Evolutionary conservation across 1,140 invertebrate species (phyloP), one percentile per base, ranked within the genome.

Genomic region (Halictus rubicundus): DNA sequence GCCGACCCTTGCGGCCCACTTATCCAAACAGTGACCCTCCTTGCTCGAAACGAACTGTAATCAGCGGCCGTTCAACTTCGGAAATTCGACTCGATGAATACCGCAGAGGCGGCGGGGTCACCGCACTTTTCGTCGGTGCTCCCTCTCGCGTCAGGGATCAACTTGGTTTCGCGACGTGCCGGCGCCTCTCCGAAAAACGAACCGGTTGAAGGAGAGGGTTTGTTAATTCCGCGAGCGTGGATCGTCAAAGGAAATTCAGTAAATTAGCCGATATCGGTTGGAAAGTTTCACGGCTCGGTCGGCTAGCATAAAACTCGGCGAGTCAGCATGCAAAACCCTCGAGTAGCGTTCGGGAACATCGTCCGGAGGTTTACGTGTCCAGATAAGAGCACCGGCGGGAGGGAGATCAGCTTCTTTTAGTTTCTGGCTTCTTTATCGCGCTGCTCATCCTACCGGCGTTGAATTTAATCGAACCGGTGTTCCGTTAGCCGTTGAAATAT

Each of bases 381-480:
- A 64, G 76, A 72, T 78, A 78, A 78, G 37, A 16, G 4, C 21
- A 54, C 3, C 68, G 73, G 21, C 27, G 10, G 32, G 21, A 9
- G 14, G 39, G 23, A 52, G 42, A 46, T 52, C 39, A 39, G 12
- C 59, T 14, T 68, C 21, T 71, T 25, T 71, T 21, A 7, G 21
- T 72, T 12, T 27, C n/a, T 23, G 27, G 9, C 60, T 52, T 23
- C 19, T 61, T 78, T 64, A 81, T 74, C 69, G 57, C 52, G 39
- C 25, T 7, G 57, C 49, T 39, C 70, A 46, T 69, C 42, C 37
- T 65, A 37, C 23, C 68, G 49, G 65, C 54, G 54, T 68, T 70
- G 70, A 76, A 74, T 80, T 85, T 84, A 84, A 85, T 85, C 83
- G 71, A 84, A 75, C 49, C 77, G 77, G 68, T 80, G 83, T 80